Evolutionary conservation across 2,888 invertebrate genomes (phyloP), one percentile per base, ranked within the genome.

Genomic region (Danaus chrysippus): DNA sequence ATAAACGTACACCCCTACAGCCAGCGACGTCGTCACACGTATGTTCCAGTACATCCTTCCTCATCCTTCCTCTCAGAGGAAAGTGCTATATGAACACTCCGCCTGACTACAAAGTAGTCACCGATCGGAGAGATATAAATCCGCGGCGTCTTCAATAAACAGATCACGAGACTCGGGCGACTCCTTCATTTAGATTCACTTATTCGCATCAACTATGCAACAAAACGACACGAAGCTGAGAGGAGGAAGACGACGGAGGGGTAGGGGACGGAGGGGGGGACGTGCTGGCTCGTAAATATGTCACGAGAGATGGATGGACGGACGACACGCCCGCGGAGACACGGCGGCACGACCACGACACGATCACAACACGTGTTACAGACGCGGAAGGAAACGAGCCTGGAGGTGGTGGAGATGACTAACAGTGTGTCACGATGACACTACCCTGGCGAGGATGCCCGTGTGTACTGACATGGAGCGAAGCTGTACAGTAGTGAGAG

Each of bases 111-210:
- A 55, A 13, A 23, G 62, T 62, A 57, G 49, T 15, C 17, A n/a
- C 34, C 54, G n/a, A 11, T 42, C 11, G 54, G 41, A 3, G 17
- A 17, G 46, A 12, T 42, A 73, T 76, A 73, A 74, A 75, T 77
- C 70, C 59, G 58, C 63, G 64, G 70, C 66, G 68, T 65, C 53
- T 59, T 58, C 66, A 62, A 64, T 67, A 67, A 66, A 69, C 64
- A 59, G 64, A 58, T 62, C 70, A 67, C 34, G 41, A 43, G 13
- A 55, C 19, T 53, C 17, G 55, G 71, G 73, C 74, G 70, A 73
- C 75, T 74, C 84, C 81, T 81, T 75, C 78, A 80, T 82, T 82
- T 82, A 77, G 78, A 78, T 78, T 82, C 80, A 83, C 84, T 84
- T 83, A 83, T 83, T 75, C 76, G 78, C 73, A 66, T 67, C 72